Base-by-base conservation (phyloP, 2,888 invertebrate species). In the Orthosia incerta region DNA sequence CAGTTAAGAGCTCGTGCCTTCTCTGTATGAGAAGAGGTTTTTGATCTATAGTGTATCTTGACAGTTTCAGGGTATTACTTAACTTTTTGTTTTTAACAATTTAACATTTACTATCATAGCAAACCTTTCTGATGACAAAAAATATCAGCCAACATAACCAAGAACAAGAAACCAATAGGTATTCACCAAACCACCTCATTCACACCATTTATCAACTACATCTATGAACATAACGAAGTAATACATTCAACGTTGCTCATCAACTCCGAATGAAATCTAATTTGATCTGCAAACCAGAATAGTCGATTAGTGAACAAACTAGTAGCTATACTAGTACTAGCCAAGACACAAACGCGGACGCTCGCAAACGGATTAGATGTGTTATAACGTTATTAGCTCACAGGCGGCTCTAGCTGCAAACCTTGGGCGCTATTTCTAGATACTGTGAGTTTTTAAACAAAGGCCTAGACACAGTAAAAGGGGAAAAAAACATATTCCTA, bases 261-360 rank as follows among this genome's bases (percentile, higher is more conserved):
- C 71, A 78, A 79, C 61, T 63, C 62, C 53, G 57, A 26, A 70
- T 48, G 76, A 63, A 57, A 79, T 63, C 57, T 76, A 76, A 79
- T 76, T 79, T 53, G n/a, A 79, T 71, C 64, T 79, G 48, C 63
- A 55, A 73, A 26, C 61, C 57, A 50, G 57, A 51, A 57, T 65
- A 23, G 20, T 51, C 56, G 20, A 31, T 45, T 51, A 31, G 61
- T 39, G 16, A 48, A 55, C 7, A 45, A 59, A 46, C 26, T 20
- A 20, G 48, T 57, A 74, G 18, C 50, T 71, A 45, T 18, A 23
- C 46, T 63, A 15, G 53, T 20, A n/a, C 46, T 63, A 15, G 53
- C 48, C 31, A 13, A 67, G 31, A 56, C 56, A 56, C 31, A 69
- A 61, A 75, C 45, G 51, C 15, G 45, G 61, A 31, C n/a, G 77